These are phyloP conservation scores for Pedetes capensis DNA, from an alignment of 2,113 vertebrate genomes.

Conservation along the genomic window DNA sequence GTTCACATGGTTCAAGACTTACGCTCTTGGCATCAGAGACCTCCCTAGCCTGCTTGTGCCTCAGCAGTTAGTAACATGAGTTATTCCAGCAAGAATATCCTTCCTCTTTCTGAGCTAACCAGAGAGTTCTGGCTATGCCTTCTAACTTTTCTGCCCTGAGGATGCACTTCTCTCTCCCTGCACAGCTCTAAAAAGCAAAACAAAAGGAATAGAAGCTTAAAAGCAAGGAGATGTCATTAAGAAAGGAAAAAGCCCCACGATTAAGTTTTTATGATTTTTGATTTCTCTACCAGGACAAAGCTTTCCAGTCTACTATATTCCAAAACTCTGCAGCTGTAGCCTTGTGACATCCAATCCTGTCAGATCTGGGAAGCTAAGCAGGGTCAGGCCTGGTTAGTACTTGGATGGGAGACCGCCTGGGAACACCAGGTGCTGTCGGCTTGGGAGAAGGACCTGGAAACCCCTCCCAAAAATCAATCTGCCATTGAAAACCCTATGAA, in stretches of 20 bases:
- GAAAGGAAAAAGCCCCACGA: not conserved
- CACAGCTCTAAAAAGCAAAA: not conserved
- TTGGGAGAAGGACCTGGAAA: too few species aligned
- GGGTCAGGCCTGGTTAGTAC: too few species aligned
- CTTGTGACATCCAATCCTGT: too few species aligned
- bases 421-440: too few species aligned
- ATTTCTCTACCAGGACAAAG: not conserved
- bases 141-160: not conserved
- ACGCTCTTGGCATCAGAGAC: not conserved
- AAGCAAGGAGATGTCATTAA: not conserved
- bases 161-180: not conserved
- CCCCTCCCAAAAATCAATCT: too few species aligned
- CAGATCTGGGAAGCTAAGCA: too few species aligned
- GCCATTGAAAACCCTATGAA: too few species aligned
- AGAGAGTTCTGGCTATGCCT: not conserved
- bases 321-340: too few species aligned
- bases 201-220: fast-evolving
- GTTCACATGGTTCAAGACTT: not conserved
- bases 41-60: not conserved
- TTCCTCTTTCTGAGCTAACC: not conserved
- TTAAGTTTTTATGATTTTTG: not conserved
- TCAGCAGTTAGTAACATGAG: not conserved
- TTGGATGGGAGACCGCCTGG: too few species aligned
- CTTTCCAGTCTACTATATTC: not conserved
- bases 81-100: not conserved